Evolutionary conservation across 2,113 vertebrate genomes (phyloP).

Genomic region (Aphelocoma coerulescens): DNA sequence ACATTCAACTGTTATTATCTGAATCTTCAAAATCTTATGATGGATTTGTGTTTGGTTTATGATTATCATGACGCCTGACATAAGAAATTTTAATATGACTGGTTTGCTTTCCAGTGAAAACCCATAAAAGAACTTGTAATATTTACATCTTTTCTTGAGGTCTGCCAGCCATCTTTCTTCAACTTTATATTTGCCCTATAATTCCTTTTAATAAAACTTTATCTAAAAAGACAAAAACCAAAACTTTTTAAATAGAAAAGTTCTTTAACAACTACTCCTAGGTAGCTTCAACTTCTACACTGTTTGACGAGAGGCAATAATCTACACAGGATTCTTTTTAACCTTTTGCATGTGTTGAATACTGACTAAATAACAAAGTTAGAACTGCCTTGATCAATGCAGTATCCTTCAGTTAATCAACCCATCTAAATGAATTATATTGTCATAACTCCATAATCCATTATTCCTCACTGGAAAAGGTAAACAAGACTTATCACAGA

Average conservation of each 20-base stretch:
- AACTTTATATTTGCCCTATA: background rate
- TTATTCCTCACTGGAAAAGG: background rate
- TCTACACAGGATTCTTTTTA: background rate
- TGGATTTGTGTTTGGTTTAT: background rate
- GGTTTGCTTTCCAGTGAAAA: background rate
- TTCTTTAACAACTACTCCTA: background rate
- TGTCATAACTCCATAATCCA: background rate
- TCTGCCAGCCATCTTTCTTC: background rate
- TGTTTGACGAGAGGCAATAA: background rate
- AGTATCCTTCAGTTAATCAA: background rate
- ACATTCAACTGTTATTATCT: background rate
- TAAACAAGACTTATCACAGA: background rate
- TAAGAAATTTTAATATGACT: background rate
- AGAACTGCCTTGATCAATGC: background rate
- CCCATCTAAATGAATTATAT: background rate
- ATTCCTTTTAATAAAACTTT: background rate
- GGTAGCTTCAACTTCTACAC: background rate
- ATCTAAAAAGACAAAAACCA: background rate
- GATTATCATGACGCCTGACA: background rate
- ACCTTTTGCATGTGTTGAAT: background rate
- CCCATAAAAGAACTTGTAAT: background rate
- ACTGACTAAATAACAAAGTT: background rate
- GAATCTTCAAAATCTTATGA: background rate
- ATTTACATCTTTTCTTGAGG: background rate
- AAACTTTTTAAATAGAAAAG: background rate